These are phyloP conservation scores for Cybosia mesomella DNA, from an alignment of 2,888 invertebrate species.

Conservation along the genomic window DNA sequence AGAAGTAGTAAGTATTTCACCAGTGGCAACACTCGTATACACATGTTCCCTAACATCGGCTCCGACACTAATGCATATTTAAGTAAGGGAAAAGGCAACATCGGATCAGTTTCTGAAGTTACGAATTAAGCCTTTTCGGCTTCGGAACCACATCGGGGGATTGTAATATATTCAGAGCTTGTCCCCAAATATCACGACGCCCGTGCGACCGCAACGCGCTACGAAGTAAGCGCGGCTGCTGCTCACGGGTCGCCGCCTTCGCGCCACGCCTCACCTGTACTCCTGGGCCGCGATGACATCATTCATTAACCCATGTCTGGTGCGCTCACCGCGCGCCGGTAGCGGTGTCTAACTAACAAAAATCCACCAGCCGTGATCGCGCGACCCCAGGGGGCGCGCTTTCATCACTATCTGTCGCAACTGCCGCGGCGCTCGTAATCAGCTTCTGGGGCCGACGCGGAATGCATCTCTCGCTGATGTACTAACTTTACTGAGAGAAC, in stretches of 20 bases:
- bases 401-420: constrained; percentile 32
- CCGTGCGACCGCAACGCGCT: not conserved
- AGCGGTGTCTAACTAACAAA: constrained; percentile 21
- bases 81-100: constrained; percentile 5
- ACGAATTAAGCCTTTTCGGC: constrained; percentile 2
- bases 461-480: too few relatives aligned
- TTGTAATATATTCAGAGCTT: constrained; percentile 4
- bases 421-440: not conserved
- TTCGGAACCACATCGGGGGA: not conserved
- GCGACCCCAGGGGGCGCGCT: constrained; percentile 20
- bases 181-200: not conserved
- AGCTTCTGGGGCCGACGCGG: not conserved
- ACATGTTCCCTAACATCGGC: not conserved
- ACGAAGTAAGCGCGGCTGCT: not conserved
- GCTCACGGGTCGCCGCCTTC: not conserved
- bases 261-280: constrained; percentile 8
- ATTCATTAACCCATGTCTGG: constrained; percentile 19
- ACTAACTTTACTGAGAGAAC: too few relatives aligned
- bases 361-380: constrained; percentile 23
- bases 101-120: constrained; percentile 1
- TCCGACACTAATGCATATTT: not conserved
- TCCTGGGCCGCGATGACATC: constrained; percentile 13
- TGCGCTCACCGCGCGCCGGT: not conserved
- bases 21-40: not conserved
- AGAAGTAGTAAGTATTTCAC: too few relatives aligned